These are phyloP conservation scores for Pluvianellus socialis DNA, from an alignment of 2,113 vertebrate genomes.

Conservation along the genomic window DNA sequence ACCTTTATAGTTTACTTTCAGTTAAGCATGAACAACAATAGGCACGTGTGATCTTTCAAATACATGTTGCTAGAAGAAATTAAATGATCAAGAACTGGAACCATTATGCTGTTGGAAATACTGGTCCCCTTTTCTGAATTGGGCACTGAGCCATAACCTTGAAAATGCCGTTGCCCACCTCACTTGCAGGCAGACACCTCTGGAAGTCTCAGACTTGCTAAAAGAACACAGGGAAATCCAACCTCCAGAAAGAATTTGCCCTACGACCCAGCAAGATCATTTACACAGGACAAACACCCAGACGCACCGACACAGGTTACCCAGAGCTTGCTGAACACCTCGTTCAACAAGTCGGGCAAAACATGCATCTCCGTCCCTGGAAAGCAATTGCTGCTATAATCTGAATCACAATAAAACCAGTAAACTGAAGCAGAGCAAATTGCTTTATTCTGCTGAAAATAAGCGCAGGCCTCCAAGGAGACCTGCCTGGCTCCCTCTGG, in stretches of 20 bases:
- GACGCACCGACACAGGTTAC: background rate
- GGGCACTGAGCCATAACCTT: background rate
- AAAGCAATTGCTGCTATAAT: background rate
- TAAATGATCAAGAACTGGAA: background rate
- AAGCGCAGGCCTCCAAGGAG: background rate
- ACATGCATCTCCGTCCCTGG: background rate
- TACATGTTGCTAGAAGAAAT: background rate
- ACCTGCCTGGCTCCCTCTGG: background rate
- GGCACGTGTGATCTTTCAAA: background rate
- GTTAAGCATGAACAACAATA: background rate
- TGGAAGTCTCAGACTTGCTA: background rate
- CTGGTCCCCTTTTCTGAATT: background rate
- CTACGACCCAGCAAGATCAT: background rate
- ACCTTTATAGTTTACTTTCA: background rate
- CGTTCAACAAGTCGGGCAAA: background rate
- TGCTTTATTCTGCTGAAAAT: background rate
- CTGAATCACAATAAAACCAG: background rate
- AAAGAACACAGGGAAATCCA: background rate
- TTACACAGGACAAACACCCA: background rate
- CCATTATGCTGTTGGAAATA: background rate
- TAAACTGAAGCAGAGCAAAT: background rate
- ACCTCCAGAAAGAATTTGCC: background rate
- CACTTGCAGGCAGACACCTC: background rate
- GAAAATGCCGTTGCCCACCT: background rate
- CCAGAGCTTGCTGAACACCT: background rate